phyloP scores from a whole-genome alignment of 2,888 invertebrate genomes.

The Isotomurus palustris region DNA sequence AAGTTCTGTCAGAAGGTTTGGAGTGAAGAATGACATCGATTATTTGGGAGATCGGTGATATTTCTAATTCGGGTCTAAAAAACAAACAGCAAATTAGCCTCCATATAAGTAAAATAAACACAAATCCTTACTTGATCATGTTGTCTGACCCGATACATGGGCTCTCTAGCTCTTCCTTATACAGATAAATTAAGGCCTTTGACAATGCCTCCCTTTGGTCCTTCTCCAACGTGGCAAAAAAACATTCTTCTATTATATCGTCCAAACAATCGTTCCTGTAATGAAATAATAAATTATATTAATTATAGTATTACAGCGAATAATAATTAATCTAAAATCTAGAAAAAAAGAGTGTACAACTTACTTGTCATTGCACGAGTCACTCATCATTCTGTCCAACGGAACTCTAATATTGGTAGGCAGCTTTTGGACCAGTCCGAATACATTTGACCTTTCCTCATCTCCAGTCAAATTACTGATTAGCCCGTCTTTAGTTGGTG shows the following conservation, averaged over 20 bases:
- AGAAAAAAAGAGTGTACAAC: background rate
- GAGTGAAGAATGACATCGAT: constrained; percentile 26
- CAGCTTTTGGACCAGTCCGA: constrained; percentile 39
- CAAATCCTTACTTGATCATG: constrained; percentile 31
- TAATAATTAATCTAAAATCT: background rate
- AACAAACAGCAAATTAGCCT: background rate
- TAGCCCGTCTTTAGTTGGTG: constrained; percentile 17
- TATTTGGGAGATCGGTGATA: constrained; percentile 40
- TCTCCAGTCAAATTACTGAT: too few species aligned
- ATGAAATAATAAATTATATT: constrained; percentile 1
- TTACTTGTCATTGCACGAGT: constrained; percentile 27
- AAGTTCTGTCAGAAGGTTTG: constrained; percentile 39
- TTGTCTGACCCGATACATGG: constrained; percentile 35
- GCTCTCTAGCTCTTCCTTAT: constrained; percentile 36
- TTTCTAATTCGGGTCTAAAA: constrained; percentile 31
- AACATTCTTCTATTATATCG: constrained; percentile 39
- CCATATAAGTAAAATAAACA: background rate
- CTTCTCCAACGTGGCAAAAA: constrained; percentile 32
- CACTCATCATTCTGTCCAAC: constrained; percentile 37
- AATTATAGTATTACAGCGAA: background rate
- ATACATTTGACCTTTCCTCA: constrained; percentile 38
- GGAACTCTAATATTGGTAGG: constrained; percentile 38
- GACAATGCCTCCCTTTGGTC: constrained; percentile 35
- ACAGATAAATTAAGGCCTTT: constrained; percentile 38
- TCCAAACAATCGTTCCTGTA: constrained; percentile 35